phyloP scores from a whole-genome alignment of 2,888 invertebrate genomes.

The Byasa hedistus region DNA sequence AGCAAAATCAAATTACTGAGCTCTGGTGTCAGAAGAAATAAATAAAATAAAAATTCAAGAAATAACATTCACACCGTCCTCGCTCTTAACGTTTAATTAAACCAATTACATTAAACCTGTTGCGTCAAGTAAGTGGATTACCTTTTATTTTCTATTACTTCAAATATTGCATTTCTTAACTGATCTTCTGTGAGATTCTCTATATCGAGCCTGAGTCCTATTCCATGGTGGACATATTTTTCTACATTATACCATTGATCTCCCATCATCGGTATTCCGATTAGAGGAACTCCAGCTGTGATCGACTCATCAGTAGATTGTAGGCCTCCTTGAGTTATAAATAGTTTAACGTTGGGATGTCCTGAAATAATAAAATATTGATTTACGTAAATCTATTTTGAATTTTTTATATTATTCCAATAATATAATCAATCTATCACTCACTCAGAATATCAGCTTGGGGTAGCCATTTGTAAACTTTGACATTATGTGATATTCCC shows the following conservation, averaged over 20 bases:
- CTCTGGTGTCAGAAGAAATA: too few relatives aligned
- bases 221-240: constrained; percentile 37
- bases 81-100: too few relatives aligned
- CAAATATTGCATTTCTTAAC: constrained; percentile 36
- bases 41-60: too few relatives aligned
- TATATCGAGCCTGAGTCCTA: constrained; percentile 43
- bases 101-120: neutral
- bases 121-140: constrained; percentile 5
- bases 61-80: too few relatives aligned
- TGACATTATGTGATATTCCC: constrained; percentile 57
- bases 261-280: constrained; percentile 52
- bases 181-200: constrained; percentile 37
- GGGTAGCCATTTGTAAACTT: constrained; percentile 65
- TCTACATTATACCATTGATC: constrained; percentile 54
- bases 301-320: constrained; percentile 62
- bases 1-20: too few relatives aligned
- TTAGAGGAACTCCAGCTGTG: constrained; percentile 48
- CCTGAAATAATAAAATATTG: constrained; percentile 34
- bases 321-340: constrained; percentile 61
- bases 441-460: constrained; percentile 63
- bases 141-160: constrained; percentile 32
- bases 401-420: too few relatives aligned
- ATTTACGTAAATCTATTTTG: too few relatives aligned
- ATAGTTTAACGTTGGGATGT: constrained; percentile 61
- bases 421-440: constrained; percentile 14